These are phyloP conservation scores for Chelonia mydas DNA, from an alignment of 2,797 vertebrate species.

Conservation along the genomic window DNA sequence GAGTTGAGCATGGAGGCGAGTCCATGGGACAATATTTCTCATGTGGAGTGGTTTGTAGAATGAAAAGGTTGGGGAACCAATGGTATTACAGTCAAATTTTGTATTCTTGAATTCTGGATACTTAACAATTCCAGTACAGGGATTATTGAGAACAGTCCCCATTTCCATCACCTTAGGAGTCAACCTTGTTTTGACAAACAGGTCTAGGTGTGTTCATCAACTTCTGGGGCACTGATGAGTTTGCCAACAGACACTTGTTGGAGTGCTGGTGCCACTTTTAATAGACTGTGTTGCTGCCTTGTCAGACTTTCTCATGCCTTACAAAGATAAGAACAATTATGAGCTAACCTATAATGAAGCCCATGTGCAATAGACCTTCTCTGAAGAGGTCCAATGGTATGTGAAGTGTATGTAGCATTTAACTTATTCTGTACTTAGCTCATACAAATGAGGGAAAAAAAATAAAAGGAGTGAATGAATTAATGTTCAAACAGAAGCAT, in stretches of 20 bases:
- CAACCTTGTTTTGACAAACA: not conserved
- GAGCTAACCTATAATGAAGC: conserved; percentile 58
- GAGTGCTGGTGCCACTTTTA: not conserved
- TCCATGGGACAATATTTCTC: not conserved
- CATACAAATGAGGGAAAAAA: conserved; percentile 49
- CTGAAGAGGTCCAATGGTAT: conserved; percentile 39
- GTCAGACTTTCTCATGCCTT: not conserved
- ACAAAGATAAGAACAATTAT: not conserved
- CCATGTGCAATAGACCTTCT: conserved; percentile 28
- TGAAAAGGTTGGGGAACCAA: not conserved
- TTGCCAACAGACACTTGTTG: not conserved
- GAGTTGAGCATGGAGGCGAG: not conserved
- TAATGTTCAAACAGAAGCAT: conserved; percentile 68
- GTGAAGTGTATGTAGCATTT: conserved; percentile 32
- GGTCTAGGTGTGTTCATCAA: not conserved
- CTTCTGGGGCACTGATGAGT: not conserved
- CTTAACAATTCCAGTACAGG: not conserved
- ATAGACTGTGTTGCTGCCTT: not conserved
- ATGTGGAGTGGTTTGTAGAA: not conserved
- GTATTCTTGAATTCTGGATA: not conserved
- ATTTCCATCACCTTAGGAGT: not conserved
- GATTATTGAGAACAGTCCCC: not conserved
- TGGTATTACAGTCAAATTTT: not conserved
- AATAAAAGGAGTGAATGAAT: conserved; percentile 61
- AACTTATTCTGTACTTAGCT: conserved; percentile 40